phyloP scores from a whole-genome alignment of 2,888 invertebrate genomes.

The Mythimna loreyi region DNA sequence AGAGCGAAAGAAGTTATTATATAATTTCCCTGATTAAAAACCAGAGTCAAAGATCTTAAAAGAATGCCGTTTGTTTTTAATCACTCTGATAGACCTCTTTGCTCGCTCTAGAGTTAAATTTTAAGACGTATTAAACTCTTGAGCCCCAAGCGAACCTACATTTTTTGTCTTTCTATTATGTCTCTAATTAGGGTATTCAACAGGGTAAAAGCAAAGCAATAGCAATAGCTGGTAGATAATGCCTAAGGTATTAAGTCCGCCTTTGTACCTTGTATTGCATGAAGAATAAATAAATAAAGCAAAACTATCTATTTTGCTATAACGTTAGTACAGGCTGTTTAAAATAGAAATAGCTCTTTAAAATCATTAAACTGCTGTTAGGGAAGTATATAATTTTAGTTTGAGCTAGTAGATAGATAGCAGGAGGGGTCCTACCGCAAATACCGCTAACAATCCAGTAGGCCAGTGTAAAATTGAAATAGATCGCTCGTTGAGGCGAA shows the following conservation, averaged over 20 bases:
- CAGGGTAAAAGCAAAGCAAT: no score
- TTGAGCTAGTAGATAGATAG: not conserved
- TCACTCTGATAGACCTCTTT: not conserved
- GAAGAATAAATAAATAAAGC: no score
- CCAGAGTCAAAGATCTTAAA: no score
- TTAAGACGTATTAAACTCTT: not conserved
- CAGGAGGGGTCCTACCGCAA: constrained; percentile 26
- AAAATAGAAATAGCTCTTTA: not conserved
- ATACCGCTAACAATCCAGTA: constrained; percentile 40
- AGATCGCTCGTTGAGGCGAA: constrained; percentile 17
- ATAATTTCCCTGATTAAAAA: no score
- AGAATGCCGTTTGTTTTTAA: no score
- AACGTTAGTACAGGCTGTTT: not conserved
- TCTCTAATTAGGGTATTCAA: no score
- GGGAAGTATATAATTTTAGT: constrained; percentile 20
- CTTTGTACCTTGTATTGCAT: no score
- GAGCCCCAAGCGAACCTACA: no score
- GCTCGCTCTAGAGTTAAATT: not conserved
- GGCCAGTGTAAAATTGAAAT: constrained; percentile 38
- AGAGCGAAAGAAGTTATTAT: no score
- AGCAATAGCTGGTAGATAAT: no score
- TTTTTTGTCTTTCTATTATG: no score
- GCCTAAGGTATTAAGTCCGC: no score
- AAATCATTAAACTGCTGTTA: constrained; percentile 7
- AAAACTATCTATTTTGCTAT: not conserved